Conservation (phyloP, 2,888 invertebrate species). For the Sicus ferrugineus region DNA sequence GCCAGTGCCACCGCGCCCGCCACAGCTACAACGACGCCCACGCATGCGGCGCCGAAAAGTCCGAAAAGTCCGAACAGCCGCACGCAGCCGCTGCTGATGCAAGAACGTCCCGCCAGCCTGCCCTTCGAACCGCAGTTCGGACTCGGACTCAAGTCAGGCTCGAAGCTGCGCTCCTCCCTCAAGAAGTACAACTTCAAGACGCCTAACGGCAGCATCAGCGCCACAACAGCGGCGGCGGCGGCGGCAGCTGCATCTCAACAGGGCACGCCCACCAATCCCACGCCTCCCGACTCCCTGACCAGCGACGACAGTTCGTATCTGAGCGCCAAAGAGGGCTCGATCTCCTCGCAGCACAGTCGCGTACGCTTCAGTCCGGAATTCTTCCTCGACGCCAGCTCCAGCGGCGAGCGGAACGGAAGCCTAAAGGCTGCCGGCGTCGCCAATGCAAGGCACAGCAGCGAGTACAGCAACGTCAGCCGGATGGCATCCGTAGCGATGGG, state of each 20-base stretch:
- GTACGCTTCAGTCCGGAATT: conserved; percentile 82
- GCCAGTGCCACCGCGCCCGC: conserved; percentile 7
- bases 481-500: conserved; percentile 42
- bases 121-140: conserved; percentile 65
- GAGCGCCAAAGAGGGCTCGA: conserved; percentile 79
- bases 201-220: conserved; percentile 68
- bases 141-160: conserved; percentile 55
- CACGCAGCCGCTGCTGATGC: conserved; percentile 45
- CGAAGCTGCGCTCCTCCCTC: conserved; percentile 79
- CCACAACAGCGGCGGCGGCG: no score
- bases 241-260: conserved; percentile 56
- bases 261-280: conserved; percentile 80
- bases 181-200: conserved; percentile 72
- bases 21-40: conserved; percentile 35
- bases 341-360: conserved; percentile 74
- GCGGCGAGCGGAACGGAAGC: conserved; percentile 39
- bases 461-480: conserved; percentile 36
- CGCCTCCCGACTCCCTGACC: conserved; percentile 84
- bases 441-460: conserved; percentile 36
- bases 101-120: conserved; percentile 60
- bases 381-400: conserved; percentile 68
- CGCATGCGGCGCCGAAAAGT: conserved; percentile 28
- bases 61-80: conserved; percentile 29
- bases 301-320: conserved; percentile 90
- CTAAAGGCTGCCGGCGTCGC: conserved; percentile 33